A percentile compares a stretch with the other conserved stretches of the same genome.
Evolutionary conservation across 2,888 invertebrate species (phyloP).

Genomic region (Scaptomyza tumidula): DNA sequence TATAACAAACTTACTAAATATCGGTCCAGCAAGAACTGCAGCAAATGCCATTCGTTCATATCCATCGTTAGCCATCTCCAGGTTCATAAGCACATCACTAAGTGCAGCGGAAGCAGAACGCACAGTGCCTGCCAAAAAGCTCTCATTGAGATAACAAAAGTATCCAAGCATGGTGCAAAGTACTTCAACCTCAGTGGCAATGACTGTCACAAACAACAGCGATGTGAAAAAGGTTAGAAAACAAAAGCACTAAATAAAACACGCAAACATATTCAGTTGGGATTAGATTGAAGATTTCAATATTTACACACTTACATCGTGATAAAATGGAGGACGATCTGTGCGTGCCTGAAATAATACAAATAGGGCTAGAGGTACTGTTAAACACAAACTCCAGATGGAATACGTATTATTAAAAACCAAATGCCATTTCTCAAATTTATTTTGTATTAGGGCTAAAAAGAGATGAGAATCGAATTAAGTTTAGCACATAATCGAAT

Average conservation of each 20-base stretch:
- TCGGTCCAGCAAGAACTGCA: conserved; percentile 40
- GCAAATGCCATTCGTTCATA: conserved; percentile 61
- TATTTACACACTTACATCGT: conserved; percentile 31
- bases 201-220: conserved; percentile 32
- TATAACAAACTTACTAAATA: conserved; percentile 33
- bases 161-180: conserved; percentile 40
- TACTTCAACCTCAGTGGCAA: conserved; percentile 47
- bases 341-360: conserved; percentile 48
- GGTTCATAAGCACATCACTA: conserved; percentile 48
- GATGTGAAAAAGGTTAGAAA: conserved; percentile 25
- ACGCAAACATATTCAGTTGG: not conserved
- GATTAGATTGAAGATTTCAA: not conserved
- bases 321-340: conserved; percentile 51
- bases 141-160: conserved; percentile 35
- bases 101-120: conserved; percentile 33
- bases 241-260: conserved; percentile 31
- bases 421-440: conserved; percentile 24
- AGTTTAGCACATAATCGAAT: too few relatives aligned
- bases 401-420: not conserved
- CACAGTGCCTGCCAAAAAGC: conserved; percentile 40
- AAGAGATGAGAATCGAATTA: too few relatives aligned
- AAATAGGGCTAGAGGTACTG: conserved; percentile 44
- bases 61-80: conserved; percentile 44
- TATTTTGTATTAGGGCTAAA: conserved; percentile 27
- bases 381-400: conserved; percentile 32